These are phyloP conservation scores for Riparia riparia DNA, from an alignment of 2,113 vertebrate genomes.

Conservation along the genomic window DNA sequence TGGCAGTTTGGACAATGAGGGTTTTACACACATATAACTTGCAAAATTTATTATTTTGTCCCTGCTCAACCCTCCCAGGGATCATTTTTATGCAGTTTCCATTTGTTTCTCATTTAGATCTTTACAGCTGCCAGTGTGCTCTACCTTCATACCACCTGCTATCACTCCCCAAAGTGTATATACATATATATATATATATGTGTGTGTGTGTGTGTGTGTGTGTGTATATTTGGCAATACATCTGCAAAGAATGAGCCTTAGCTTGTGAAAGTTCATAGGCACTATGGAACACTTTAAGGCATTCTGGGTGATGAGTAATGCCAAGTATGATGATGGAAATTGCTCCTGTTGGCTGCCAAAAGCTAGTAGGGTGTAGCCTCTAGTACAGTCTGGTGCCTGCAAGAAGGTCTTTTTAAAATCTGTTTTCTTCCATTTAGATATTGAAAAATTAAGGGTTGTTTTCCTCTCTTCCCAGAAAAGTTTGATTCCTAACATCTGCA, in stretches of 20 bases:
- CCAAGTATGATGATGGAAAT: background rate
- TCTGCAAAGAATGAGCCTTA: background rate
- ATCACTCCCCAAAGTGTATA: background rate
- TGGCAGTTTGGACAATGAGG: background rate
- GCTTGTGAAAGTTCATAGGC: background rate
- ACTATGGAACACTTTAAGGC: background rate
- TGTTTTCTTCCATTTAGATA: background rate
- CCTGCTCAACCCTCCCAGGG: rapidly evolving
- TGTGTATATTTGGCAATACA: background rate
- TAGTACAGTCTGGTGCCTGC: background rate
- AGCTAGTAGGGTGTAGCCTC: background rate
- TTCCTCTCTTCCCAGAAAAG: background rate
- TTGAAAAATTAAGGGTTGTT: background rate
- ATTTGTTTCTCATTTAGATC: background rate
- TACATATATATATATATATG: too few relatives aligned
- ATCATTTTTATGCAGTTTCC: background rate
- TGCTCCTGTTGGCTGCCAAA: background rate
- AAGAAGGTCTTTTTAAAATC: background rate
- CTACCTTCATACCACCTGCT: background rate
- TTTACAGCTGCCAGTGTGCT: background rate
- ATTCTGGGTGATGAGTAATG: background rate
- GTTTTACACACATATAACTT: background rate
- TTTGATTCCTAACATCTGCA: background rate
- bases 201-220: too few relatives aligned
- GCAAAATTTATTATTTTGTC: background rate